A percentile compares a stretch with the other conserved stretches of the same genome.
Conservation (phyloP, 2,113 vertebrate species). For the Vulpes ferrilata region DNA sequence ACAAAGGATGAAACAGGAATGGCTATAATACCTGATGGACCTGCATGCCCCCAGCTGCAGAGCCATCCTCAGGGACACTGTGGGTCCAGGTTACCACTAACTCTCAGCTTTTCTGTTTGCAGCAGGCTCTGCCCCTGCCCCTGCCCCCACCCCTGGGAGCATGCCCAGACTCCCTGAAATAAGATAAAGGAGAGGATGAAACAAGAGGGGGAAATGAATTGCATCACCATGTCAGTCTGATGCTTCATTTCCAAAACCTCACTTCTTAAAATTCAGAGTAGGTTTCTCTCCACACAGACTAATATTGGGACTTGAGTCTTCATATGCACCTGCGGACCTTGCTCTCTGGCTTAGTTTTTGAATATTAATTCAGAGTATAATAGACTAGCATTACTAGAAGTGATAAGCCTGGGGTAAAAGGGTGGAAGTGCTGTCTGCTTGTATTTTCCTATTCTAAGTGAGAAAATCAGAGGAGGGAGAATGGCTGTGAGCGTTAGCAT, state of each 20-base stretch:
- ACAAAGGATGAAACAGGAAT: neutral
- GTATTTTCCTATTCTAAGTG: neutral
- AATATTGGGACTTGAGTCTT: neutral
- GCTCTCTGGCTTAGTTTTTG: neutral
- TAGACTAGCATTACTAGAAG: neutral
- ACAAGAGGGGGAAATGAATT: neutral
- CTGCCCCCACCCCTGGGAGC: rapidly evolving
- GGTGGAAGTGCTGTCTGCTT: rapidly evolving
- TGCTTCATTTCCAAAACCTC: neutral
- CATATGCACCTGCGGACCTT: rapidly evolving
- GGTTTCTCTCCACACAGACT: neutral
- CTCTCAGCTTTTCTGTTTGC: neutral
- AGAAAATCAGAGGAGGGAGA: too few species aligned
- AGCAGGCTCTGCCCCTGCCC: neutral
- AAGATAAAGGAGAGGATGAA: neutral
- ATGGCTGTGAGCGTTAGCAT: rapidly evolving
- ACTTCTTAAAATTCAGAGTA: neutral
- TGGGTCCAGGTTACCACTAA: neutral
- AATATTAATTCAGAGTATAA: neutral
- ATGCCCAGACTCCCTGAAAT: neutral
- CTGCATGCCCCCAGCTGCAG: neutral
- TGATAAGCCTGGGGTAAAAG: neutral
- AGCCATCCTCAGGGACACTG: neutral
- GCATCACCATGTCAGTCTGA: neutral
- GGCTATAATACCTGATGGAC: neutral